phyloP scores from a whole-genome alignment of 2,797 vertebrate genomes.

The Apodemus agrarius region DNA sequence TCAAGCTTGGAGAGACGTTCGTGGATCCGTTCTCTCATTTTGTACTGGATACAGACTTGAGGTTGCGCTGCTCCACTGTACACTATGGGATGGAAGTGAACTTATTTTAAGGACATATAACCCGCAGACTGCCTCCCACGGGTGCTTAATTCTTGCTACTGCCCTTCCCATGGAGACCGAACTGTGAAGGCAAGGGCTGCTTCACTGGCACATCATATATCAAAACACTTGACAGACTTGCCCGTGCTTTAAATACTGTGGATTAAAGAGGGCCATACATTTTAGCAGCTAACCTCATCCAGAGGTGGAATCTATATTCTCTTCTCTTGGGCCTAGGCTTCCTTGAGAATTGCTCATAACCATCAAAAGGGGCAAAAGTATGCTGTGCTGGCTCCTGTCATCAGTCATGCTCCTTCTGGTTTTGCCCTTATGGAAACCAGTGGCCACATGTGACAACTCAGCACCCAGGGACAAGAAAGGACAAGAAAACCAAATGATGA shows the following conservation, averaged over 20 bases:
- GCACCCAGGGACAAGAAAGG: not conserved
- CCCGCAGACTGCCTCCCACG: not conserved
- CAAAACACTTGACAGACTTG: not conserved
- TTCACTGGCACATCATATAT: not conserved
- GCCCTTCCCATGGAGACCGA: not conserved
- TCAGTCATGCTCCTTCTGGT: not conserved
- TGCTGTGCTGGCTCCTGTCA: not conserved
- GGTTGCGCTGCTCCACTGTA: not conserved
- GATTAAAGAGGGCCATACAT: not conserved
- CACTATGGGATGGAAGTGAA: not conserved
- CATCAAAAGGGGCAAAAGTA: not conserved
- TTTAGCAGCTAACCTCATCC: not conserved
- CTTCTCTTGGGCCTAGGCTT: not conserved
- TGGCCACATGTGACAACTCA: not conserved
- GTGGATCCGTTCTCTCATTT: not conserved
- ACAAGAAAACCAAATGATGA: not conserved
- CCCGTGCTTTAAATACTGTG: not conserved
- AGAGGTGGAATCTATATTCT: not conserved
- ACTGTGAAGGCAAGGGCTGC: not conserved
- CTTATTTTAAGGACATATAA: not conserved
- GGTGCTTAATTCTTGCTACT: not conserved
- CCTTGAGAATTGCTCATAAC: not conserved
- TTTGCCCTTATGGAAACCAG: not conserved
- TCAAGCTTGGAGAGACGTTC: not conserved
- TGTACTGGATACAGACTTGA: not conserved